Percentiles rank a stretch among this genome's conserved stretches.
These are phyloP conservation scores for Helicoverpa zea DNA, from an alignment of 1,140 invertebrate species.

Conservation along the genomic window DNA sequence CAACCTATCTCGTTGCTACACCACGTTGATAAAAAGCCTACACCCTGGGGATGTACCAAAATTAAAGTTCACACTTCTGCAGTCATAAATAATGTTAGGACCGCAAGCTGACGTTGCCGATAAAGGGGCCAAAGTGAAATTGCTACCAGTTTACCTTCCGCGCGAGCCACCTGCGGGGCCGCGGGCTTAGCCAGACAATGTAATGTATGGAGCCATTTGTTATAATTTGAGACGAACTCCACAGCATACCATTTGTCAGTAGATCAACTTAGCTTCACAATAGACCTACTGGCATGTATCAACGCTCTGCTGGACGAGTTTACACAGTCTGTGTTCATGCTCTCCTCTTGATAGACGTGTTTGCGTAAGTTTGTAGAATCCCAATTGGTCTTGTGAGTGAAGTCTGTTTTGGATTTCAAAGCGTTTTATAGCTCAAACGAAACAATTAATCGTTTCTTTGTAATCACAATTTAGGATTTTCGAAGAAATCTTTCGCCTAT, in stretches of 20 bases:
- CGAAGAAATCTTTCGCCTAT: neutral
- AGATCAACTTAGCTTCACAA: conserved; percentile 6
- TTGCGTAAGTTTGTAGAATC: neutral
- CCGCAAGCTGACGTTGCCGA: conserved; percentile 43
- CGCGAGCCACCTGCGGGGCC: conserved; percentile 55
- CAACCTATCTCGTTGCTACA: neutral
- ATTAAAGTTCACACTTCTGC: conserved; percentile 47
- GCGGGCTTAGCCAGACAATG: conserved; percentile 60
- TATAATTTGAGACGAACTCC: conserved; percentile 68
- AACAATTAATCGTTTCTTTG: neutral
- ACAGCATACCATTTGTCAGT: conserved; percentile 38
- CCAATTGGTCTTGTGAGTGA: neutral
- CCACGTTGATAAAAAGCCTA: conserved; percentile 34
- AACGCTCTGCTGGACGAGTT: neutral
- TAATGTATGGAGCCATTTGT: conserved; percentile 70
- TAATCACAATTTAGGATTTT: neutral
- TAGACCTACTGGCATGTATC: neutral
- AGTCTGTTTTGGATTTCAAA: neutral
- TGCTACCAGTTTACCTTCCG: conserved; percentile 44
- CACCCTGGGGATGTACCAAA: conserved; percentile 21
- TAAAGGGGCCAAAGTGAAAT: conserved; percentile 49
- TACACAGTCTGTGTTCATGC: conserved; percentile 2
- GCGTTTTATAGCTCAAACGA: neutral
- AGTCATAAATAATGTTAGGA: conserved; percentile 48
- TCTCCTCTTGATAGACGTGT: neutral